Evolutionary conservation across 2,797 vertebrate species (phyloP).

Genomic region (Sebastes baramenuke): DNA sequence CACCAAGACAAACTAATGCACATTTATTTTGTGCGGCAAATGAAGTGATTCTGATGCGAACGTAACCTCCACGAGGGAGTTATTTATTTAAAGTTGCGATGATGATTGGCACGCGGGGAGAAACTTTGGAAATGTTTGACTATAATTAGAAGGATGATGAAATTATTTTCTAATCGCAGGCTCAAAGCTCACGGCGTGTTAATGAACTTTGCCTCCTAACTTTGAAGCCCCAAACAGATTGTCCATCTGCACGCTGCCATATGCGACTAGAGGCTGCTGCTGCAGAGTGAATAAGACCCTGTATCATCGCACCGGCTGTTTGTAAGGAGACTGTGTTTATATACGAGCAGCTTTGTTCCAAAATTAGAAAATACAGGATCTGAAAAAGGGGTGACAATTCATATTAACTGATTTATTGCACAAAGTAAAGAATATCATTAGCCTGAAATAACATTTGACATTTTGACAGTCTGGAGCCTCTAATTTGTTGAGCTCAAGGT

Average conservation of each 20-base stretch:
- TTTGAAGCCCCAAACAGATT: constrained; percentile 75
- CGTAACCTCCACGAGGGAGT: background rate
- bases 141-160: constrained; percentile 69
- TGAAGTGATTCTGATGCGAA: constrained; percentile 12
- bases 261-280: constrained; percentile 63
- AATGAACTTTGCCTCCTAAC: constrained; percentile 75
- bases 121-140: constrained; percentile 53
- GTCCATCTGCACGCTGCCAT: constrained; percentile 72
- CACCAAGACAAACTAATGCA: background rate
- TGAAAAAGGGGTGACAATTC: constrained; percentile 31
- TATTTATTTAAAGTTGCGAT: constrained; percentile 29
- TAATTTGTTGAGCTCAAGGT: constrained; percentile 17
- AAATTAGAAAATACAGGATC: constrained; percentile 39
- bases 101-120: constrained; percentile 27
- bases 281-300: constrained; percentile 42
- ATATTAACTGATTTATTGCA: constrained; percentile 53
- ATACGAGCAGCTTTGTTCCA: constrained; percentile 53
- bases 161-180: constrained; percentile 67
- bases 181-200: constrained; percentile 59
- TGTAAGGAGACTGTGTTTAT: constrained; percentile 38
- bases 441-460: constrained; percentile 24
- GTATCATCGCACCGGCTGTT: constrained; percentile 46
- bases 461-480: constrained; percentile 15
- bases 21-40: constrained; percentile 17
- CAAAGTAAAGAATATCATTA: constrained; percentile 37